Percentiles rank a stretch among this genome's conserved stretches.
phyloP scores from a whole-genome alignment of 2,113 vertebrate species.

The Catharus bicknelli region DNA sequence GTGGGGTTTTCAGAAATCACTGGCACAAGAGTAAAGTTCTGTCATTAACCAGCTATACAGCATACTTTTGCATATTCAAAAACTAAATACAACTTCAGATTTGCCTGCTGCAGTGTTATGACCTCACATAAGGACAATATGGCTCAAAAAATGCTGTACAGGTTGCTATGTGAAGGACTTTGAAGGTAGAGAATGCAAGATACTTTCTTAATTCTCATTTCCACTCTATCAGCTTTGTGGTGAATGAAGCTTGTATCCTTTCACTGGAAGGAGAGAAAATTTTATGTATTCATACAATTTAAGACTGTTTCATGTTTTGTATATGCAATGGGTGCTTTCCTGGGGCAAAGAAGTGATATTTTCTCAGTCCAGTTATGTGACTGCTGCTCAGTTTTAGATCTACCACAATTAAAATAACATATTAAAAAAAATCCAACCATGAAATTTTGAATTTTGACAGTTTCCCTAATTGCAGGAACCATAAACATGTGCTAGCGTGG shows the following conservation, averaged over 20 bases:
- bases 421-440: background rate
- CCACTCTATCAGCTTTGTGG: background rate
- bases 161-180: constrained; percentile 20
- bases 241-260: constrained; percentile 9
- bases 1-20: background rate
- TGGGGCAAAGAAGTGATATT: background rate
- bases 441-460: background rate
- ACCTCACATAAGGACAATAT: background rate
- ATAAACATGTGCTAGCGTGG: background rate
- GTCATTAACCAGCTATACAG: background rate
- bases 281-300: background rate
- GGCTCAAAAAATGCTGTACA: background rate
- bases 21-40: background rate
- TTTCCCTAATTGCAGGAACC: background rate
- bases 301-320: background rate
- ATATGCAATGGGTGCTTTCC: background rate
- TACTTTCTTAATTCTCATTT: background rate
- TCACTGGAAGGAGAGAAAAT: background rate
- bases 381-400: background rate
- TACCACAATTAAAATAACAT: background rate
- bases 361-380: background rate
- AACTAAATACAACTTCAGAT: background rate
- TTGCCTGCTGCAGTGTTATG: background rate
- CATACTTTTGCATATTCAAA: background rate
- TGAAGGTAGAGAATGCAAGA: constrained; percentile 8